Evolutionary conservation across 1,140 invertebrate genomes (phyloP).

Genomic region (Drosophila sp.): DNA sequence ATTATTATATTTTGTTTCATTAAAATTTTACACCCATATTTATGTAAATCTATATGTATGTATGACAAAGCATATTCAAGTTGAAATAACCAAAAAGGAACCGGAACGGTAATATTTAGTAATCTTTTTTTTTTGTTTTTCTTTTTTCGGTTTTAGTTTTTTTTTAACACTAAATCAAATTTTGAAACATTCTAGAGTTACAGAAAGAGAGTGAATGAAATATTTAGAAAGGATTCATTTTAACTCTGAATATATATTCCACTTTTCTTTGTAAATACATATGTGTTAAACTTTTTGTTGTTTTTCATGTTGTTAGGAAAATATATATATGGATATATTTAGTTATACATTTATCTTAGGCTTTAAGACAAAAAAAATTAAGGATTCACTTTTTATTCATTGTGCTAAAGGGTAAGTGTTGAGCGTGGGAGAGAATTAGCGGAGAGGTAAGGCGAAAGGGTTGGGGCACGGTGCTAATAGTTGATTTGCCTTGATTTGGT

Average conservation of each 20-base stretch:
- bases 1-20: slow-evolving; percentile 29
- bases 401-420: slow-evolving; percentile 40
- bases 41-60: slow-evolving; percentile 49
- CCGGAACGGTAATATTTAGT: slow-evolving; percentile 1
- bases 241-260: slow-evolving; percentile 25
- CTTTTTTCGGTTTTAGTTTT: slow-evolving; percentile 20
- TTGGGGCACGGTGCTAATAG: neutral
- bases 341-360: slow-evolving; percentile 29
- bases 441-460: neutral
- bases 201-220: slow-evolving; percentile 50
- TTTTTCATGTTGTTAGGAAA: slow-evolving; percentile 42
- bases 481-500: neutral
- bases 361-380: slow-evolving; percentile 19
- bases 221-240: slow-evolving; percentile 46
- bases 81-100: slow-evolving; percentile 42
- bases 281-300: slow-evolving; percentile 42
- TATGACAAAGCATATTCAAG: slow-evolving; percentile 48
- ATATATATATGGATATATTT: slow-evolving; percentile 52
- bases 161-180: slow-evolving; percentile 42
- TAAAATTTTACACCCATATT: slow-evolving; percentile 49
- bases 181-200: slow-evolving; percentile 44
- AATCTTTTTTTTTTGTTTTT: slow-evolving; percentile 27
- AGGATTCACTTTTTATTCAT: slow-evolving; percentile 40
- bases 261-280: slow-evolving; percentile 48
- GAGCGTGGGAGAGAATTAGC: neutral